Conservation (phyloP, 2,113 vertebrate genomes). For the Glareola pratincola region DNA sequence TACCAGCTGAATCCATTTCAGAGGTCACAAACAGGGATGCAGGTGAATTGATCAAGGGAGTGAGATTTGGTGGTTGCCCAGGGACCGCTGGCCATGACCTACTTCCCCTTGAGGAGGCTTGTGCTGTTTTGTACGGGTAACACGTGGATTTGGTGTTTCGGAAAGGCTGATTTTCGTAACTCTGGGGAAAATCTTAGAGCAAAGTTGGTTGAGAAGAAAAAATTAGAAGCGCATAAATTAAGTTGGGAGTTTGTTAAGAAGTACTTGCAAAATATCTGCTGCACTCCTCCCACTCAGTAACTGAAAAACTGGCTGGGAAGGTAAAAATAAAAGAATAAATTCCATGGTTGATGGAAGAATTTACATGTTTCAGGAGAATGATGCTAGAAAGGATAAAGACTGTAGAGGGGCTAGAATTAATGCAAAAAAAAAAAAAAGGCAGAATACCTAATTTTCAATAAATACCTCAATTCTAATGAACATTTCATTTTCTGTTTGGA, state of each 20-base stretch:
- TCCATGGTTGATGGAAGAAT: not conserved
- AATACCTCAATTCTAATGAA: not conserved
- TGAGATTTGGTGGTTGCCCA: constrained; percentile 40
- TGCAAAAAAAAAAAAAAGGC: not conserved
- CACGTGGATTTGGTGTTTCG: not conserved
- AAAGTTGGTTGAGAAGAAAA: not conserved
- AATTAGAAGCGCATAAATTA: not conserved
- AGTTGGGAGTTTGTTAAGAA: not conserved
- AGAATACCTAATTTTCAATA: not conserved
- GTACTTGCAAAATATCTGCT: not conserved
- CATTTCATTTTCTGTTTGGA: not conserved
- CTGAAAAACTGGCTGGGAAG: not conserved
- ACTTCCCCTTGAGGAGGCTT: not conserved
- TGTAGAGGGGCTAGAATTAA: not conserved
- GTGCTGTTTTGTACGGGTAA: not conserved
- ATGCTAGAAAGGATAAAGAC: not conserved
- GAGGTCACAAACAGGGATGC: not conserved
- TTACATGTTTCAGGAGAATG: not conserved
- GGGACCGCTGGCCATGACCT: constrained; percentile 35
- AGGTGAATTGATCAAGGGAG: constrained; percentile 26
- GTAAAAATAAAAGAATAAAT: not conserved
- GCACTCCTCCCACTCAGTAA: not conserved
- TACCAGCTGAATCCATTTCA: not conserved
- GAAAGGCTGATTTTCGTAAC: not conserved
- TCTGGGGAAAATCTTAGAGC: not conserved